A percentile compares a stretch with the other conserved stretches of the same genome.
Evolutionary conservation across 2,888 invertebrate species (phyloP).

Genomic region (Lasioglossum calceatum): DNA sequence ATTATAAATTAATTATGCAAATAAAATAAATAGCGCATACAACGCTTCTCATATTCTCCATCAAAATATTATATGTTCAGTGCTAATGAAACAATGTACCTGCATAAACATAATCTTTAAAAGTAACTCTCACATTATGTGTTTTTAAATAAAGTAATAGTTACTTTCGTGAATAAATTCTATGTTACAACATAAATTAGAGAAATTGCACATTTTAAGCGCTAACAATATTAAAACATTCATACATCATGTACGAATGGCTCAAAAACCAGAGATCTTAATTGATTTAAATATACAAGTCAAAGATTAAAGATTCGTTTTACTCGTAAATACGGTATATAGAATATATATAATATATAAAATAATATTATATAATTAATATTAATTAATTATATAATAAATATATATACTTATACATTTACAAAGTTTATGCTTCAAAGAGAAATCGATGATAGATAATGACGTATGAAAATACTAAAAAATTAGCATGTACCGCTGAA

Average conservation of each 20-base stretch:
- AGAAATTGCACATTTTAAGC: conserved; percentile 61
- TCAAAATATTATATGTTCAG: conserved; percentile 20
- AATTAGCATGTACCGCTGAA: conserved; percentile 28
- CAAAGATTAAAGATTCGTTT: conserved; percentile 19
- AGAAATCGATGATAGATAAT: conserved; percentile 11
- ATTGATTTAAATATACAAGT: conserved; percentile 17
- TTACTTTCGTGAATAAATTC: conserved; percentile 36
- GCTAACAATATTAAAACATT: conserved; percentile 53
- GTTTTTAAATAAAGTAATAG: conserved; percentile 22
- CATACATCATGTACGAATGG: conserved; percentile 24
- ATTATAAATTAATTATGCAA: conserved; percentile 41
- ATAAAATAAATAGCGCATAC: conserved; percentile 43
- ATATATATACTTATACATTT: conserved; percentile 15
- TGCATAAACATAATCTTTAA: conserved; percentile 31
- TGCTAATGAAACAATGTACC: conserved; percentile 28
- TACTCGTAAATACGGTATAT: conserved; percentile 18
- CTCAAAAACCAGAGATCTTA: conserved; percentile 46
- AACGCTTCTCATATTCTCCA: neutral
- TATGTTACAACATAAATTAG: conserved; percentile 46
- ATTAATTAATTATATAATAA: neutral
- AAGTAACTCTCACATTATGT: conserved; percentile 40
- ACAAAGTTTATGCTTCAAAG: conserved; percentile 24
- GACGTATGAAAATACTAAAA: conserved; percentile 11
- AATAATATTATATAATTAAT: neutral
- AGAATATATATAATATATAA: conserved; percentile 4